A percentile compares a stretch with the other conserved stretches of the same genome.
phyloP scores from a whole-genome alignment of 1,140 invertebrate species.

The Panagrolaimus sp. region DNA sequence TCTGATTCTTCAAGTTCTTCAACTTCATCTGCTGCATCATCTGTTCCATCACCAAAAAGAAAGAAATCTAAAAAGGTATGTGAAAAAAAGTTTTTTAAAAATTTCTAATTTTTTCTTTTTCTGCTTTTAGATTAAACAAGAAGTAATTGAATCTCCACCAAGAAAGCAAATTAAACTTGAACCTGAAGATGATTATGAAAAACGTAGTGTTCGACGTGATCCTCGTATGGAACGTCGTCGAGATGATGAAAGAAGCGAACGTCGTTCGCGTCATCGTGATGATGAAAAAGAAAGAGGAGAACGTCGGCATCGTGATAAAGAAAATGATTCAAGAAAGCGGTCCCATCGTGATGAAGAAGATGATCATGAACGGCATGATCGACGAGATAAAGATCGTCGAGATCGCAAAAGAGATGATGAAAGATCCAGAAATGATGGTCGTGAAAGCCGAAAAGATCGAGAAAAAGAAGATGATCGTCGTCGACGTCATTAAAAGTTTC shows the following conservation, averaged over 20 bases:
- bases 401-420: background rate
- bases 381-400: background rate
- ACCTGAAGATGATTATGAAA: background rate
- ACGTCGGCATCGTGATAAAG: background rate
- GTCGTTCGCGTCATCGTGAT: too few relatives aligned
- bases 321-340: background rate
- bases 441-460: background rate
- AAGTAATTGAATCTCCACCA: too few relatives aligned
- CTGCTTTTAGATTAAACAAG: too few relatives aligned
- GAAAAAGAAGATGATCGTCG: too few relatives aligned
- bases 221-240: background rate
- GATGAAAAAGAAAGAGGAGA: background rate
- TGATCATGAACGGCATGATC: background rate
- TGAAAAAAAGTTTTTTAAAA: too few relatives aligned
- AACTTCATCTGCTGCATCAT: background rate
- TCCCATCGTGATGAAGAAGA: background rate
- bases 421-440: background rate
- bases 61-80: background rate
- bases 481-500: too few relatives aligned
- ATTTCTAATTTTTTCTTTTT: too few relatives aligned
- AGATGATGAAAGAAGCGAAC: background rate
- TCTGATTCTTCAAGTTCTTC: background rate
- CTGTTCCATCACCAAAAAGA: slow-evolving; percentile 5
- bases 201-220: background rate
- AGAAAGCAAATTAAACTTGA: background rate